These are phyloP conservation scores for Anagrus nilaparvatae DNA, from an alignment of 1,140 invertebrate genomes.

Conservation along the genomic window DNA sequence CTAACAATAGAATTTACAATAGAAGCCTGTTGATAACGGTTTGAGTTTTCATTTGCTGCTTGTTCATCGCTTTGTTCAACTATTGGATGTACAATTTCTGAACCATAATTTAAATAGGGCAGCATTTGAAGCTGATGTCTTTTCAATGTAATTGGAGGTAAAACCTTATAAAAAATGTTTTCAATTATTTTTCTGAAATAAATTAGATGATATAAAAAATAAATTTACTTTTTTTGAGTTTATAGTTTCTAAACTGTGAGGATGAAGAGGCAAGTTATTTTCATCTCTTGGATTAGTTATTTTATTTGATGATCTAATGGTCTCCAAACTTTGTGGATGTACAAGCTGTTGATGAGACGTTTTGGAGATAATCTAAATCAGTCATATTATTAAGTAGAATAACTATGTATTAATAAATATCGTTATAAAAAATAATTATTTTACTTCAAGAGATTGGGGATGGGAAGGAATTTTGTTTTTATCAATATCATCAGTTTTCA, in stretches of 20 bases:
- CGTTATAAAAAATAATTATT: conserved; percentile 4
- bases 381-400: background rate
- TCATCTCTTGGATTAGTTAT: conserved; percentile 35
- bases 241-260: conserved; percentile 40
- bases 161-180: conserved; percentile 27
- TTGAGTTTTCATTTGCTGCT: conserved; percentile 36
- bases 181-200: background rate
- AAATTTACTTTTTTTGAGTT: conserved; percentile 35
- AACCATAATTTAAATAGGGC: conserved; percentile 58
- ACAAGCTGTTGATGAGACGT: conserved; percentile 35
- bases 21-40: conserved; percentile 40
- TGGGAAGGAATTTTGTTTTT: conserved; percentile 40
- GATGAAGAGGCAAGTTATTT: conserved; percentile 41
- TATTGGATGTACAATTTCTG: conserved; percentile 73
- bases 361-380: conserved; percentile 35
- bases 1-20: too few relatives aligned
- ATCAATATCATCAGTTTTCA: conserved; percentile 35
- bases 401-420: conserved; percentile 6
- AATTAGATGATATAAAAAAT: background rate
- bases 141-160: conserved; percentile 39
- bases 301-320: conserved; percentile 38
- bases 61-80: conserved; percentile 74
- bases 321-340: conserved; percentile 40
- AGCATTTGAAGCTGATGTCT: conserved; percentile 41
- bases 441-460: conserved; percentile 38